Evolutionary conservation across 1,140 invertebrate species (phyloP), one percentile per base, ranked within the genome.

Genomic region (Thalassaphorura encarpata): DNA sequence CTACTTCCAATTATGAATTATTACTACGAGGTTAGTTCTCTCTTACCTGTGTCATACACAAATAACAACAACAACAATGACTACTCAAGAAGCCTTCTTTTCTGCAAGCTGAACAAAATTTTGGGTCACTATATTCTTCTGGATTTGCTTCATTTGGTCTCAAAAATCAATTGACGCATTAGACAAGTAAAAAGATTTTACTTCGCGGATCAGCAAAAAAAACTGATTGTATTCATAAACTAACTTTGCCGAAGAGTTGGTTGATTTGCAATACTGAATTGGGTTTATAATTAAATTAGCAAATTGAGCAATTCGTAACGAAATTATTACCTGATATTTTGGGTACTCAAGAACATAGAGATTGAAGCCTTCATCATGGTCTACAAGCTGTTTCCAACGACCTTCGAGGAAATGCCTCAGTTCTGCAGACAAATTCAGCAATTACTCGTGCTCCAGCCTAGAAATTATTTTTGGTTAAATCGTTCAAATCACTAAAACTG

Each of bases 321-420:
- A n/a, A n/a, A n/a, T n/a, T n/a, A n/a, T 72, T 77, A 90, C 89
- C 81, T 90, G 85, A 72, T 91, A 97, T 72, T 84, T 89, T 64
- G 84, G 82, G 1, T 90, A 74, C 68, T 94, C 96, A 74, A 21
- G 80, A 79, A 54, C 80, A 79, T 74, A 96, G 92, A 26, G 88
- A 84, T 60, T 93, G 64, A 92, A 80, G 2, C 85, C 84, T 53
- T 80, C 80, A 67, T 96, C 91, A 68, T 93, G 95, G 56, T 90
- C 85, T 42, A 77, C 81, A 92, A 92, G 96, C 71, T 93, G 88
- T 64, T 85, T 80, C 33, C 96, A 77, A 54, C 85, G 81, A 61
- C 89, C 84, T 70, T 92, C 85, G 24, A 97, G 75, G 28, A 80
- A 80, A 62, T 83, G 81, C 65, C 81, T 80, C 0, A 85, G 81